Base-by-base conservation (phyloP, 2,888 invertebrate species). In the Sepiola atlantica region DNA sequence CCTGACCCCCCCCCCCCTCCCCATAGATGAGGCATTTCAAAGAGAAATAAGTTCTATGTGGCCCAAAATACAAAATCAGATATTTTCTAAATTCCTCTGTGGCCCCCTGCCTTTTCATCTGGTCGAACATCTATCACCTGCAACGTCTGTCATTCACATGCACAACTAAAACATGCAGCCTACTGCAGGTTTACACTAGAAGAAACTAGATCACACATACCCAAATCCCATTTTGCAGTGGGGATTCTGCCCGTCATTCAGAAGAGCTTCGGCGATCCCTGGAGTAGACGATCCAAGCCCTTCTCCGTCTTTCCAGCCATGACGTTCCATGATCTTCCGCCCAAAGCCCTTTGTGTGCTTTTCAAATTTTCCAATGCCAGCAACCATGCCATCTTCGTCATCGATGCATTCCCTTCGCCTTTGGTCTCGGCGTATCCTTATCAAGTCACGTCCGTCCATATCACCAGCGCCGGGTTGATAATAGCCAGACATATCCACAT, bases 401-500 rank as follows among this genome's bases (percentile, higher is more conserved):
- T 96, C 96, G 55, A 95, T 95, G 18, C 96, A 97, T 35, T 95
- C 96, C 55, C 96, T 94, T 54, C 96, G 95, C 28, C 96, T 94
- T 94, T 95, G 95, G 77, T 97, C 97, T 94, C 97, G 96, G 94
- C 97, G 95, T 96, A 98, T 98, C 94, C 97, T 96, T 21, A 97
- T 95, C 90, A 97, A 97, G 95, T 98, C 98, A 94, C 96, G 95
- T 0, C 97, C 97, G 96, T 98, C 98, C 95, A 97, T 97, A 95
- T 98, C 98, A 10, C 97, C 97, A 20, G 97, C 97, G 24, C 97
- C 97, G 94, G 95, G 94, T 94, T 97, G 97, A 95, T 98, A 97
- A 96, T 98, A 98, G 1, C 97, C 97, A 95, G 97, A 97, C 97
- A 97, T 98, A 95, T 98, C 98, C 3, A 98, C 97, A 96, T 98